These are phyloP conservation scores for Hymenochirus boettgeri DNA, from an alignment of 2,113 vertebrate genomes.

Conservation along the genomic window DNA sequence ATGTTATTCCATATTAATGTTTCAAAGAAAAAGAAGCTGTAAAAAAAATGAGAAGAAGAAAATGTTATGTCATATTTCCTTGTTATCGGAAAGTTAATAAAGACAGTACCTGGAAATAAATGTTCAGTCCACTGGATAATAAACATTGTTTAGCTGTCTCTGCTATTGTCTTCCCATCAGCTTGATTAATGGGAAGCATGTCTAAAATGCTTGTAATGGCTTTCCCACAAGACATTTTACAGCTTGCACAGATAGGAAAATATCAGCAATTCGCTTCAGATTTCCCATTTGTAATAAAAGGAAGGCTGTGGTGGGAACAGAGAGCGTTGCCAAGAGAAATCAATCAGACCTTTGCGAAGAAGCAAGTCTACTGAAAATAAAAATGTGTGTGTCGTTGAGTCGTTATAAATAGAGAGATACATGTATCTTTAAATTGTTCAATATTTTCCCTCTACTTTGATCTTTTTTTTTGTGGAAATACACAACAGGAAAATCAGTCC, in stretches of 20 bases:
- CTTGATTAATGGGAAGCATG: conserved; percentile 40
- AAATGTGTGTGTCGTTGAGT: neutral
- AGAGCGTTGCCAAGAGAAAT: conserved; percentile 11
- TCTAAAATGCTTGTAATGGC: conserved; percentile 42
- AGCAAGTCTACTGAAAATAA: conserved; percentile 12
- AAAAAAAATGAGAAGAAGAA: conserved; percentile 5
- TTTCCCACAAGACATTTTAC: conserved; percentile 36
- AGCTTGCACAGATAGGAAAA: conserved; percentile 35
- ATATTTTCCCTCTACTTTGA: too few relatives aligned
- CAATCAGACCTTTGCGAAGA: conserved; percentile 13
- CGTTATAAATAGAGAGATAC: too few relatives aligned
- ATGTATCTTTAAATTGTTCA: too few relatives aligned
- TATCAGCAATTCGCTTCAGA: conserved; percentile 37
- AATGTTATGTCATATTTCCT: conserved; percentile 2
- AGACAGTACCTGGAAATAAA: conserved; percentile 35
- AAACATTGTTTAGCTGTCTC: conserved; percentile 41
- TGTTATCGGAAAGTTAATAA: conserved; percentile 31
- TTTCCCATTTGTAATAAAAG: conserved; percentile 28
- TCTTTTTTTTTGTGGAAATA: too few relatives aligned
- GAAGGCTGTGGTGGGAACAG: conserved; percentile 15
- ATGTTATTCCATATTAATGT: neutral
- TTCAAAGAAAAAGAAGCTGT: neutral
- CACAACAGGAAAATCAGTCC: too few relatives aligned
- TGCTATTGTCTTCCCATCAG: conserved; percentile 36
- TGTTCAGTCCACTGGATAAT: conserved; percentile 35